Evolutionary conservation across 2,888 invertebrate species (phyloP).

Genomic region (Meandrusa payeni): DNA sequence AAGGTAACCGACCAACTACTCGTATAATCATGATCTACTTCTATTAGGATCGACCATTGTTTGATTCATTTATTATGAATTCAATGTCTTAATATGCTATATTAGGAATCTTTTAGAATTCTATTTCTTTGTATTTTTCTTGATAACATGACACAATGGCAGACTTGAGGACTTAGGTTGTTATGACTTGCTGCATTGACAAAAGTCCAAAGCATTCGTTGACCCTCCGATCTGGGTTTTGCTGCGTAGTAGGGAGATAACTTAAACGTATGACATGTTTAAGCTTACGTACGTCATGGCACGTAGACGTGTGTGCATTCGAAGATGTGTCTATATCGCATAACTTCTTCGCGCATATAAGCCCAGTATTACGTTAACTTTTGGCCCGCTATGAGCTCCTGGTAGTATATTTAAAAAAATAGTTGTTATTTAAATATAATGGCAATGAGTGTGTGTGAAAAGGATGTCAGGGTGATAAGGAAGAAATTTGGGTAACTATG

Average conservation of each 20-base stretch:
- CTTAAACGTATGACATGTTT: slow-evolving; percentile 10
- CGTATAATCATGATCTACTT: too few relatives aligned
- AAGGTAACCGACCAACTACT: too few relatives aligned
- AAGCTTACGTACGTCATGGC: slow-evolving; percentile 11
- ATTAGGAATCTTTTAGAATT: too few relatives aligned
- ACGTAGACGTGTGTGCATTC: neutral
- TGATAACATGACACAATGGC: too few relatives aligned
- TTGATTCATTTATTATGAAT: too few relatives aligned
- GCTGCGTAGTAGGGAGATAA: slow-evolving; percentile 17
- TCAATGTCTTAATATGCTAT: too few relatives aligned
- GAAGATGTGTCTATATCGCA: slow-evolving; percentile 1
- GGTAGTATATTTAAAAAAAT: neutral
- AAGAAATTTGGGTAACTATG: slow-evolving; percentile 11
- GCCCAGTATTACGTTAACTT: slow-evolving; percentile 5
- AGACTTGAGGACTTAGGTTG: too few relatives aligned
- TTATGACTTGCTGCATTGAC: too few relatives aligned
- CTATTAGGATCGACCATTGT: too few relatives aligned
- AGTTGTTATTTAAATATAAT: neutral
- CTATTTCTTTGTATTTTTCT: too few relatives aligned
- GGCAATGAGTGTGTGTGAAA: slow-evolving; percentile 5
- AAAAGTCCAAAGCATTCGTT: slow-evolving; percentile 14
- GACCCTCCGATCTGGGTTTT: slow-evolving; percentile 19
- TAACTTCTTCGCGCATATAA: neutral
- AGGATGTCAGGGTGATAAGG: neutral
- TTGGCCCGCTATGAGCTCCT: slow-evolving; percentile 2